These are phyloP conservation scores for Coenobita brevimanus DNA, from an alignment of 1,140 invertebrate species.

Conservation along the genomic window DNA sequence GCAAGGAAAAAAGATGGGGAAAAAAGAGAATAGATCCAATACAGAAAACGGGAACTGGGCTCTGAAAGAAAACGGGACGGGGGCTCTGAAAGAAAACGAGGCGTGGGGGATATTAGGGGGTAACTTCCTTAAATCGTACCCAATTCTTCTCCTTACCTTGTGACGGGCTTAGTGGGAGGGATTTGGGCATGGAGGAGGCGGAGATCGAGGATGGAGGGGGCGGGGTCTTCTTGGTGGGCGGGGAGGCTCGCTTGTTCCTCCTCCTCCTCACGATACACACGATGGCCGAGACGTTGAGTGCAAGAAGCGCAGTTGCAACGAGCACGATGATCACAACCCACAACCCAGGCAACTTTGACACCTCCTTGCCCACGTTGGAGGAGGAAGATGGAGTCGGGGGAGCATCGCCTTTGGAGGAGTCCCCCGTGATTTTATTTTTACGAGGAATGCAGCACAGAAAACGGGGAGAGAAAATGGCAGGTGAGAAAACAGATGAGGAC, in stretches of 20 bases:
- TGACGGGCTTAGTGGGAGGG: slow-evolving; percentile 40
- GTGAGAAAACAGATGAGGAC: slow-evolving; percentile 46
- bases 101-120: not conserved
- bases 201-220: slow-evolving; percentile 52
- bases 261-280: slow-evolving; percentile 88
- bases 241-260: slow-evolving; percentile 72
- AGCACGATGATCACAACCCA: slow-evolving; percentile 84
- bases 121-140: not conserved
- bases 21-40: too few relatives aligned
- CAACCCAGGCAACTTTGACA: slow-evolving; percentile 76
- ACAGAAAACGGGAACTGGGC: too few relatives aligned
- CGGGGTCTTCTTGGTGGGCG: slow-evolving; percentile 65
- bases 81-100: not conserved
- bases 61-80: slow-evolving; percentile 74
- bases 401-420: slow-evolving; percentile 62
- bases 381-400: slow-evolving; percentile 72
- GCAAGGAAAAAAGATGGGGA: too few relatives aligned
- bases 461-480: slow-evolving; percentile 40
- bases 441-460: too few relatives aligned
- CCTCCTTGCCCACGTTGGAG: slow-evolving; percentile 72
- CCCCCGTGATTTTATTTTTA: too few relatives aligned
- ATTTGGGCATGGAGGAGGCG: slow-evolving; percentile 45
- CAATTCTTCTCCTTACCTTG: slow-evolving; percentile 35
- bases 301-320: slow-evolving; percentile 81
- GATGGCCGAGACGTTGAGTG: slow-evolving; percentile 88